Conservation (phyloP, 1,140 invertebrate genomes). For the Eumeta japonica region DNA sequence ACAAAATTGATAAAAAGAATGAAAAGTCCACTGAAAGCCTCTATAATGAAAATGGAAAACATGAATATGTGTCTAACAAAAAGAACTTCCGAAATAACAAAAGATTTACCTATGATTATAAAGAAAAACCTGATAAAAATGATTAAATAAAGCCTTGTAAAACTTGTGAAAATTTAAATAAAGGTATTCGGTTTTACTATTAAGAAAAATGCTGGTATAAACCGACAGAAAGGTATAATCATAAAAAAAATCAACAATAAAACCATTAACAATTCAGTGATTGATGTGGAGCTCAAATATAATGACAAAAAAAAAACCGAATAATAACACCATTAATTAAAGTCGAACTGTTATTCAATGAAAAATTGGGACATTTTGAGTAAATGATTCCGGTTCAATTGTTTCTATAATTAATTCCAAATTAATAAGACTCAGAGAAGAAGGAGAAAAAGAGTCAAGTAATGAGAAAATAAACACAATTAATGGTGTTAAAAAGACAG, state of each 20-base stretch:
- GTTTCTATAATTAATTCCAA: constrained; percentile 1
- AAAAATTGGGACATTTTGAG: background rate
- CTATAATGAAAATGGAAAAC: no score
- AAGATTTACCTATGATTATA: background rate
- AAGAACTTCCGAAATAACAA: background rate
- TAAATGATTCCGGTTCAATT: background rate
- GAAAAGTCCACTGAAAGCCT: background rate
- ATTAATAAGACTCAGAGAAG: background rate
- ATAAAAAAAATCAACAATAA: background rate
- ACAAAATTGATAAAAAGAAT: background rate
- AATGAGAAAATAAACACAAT: background rate
- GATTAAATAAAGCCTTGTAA: background rate
- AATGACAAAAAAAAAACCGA: constrained; percentile 1
- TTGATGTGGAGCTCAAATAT: background rate
- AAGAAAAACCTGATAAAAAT: background rate
- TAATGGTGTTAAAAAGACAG: constrained; percentile 1
- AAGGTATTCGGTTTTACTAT: constrained; percentile 11
- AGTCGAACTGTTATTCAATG: background rate
- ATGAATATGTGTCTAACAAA: background rate
- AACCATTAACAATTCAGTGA: background rate
- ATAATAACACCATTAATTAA: constrained; percentile 1
- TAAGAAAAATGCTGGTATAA: constrained; percentile 10
- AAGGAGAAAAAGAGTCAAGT: background rate
- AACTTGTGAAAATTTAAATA: background rate
- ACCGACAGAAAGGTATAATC: background rate